Evolutionary conservation across 1,140 invertebrate genomes (phyloP).

Genomic region (Halyomorpha halys): DNA sequence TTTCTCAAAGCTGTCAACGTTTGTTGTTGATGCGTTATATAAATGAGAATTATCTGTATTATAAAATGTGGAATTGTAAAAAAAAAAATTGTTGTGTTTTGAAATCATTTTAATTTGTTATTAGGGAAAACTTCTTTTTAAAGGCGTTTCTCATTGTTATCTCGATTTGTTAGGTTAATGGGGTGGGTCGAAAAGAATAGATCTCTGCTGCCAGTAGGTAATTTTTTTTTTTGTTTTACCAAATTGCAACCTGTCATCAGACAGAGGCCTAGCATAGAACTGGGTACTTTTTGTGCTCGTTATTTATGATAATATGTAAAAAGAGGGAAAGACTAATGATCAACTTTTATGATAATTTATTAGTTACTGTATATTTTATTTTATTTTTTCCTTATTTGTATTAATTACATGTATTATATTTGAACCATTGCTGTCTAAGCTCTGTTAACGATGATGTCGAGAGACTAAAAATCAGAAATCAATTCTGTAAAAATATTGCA

Average conservation of each 20-base stretch:
- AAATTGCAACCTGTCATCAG: conserved; percentile 8
- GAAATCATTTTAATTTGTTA: conserved; percentile 15
- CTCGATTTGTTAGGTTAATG: conserved; percentile 4
- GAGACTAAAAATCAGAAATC: too few species aligned
- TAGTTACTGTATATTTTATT: neutral
- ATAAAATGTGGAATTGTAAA: neutral
- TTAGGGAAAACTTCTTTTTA: conserved; percentile 6
- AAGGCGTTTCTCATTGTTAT: conserved; percentile 12
- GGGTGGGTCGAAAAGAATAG: conserved; percentile 3
- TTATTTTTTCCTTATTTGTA: neutral
- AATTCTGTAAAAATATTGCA: too few species aligned
- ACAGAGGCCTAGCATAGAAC: conserved; percentile 10
- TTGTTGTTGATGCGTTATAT: neutral
- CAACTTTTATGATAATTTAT: neutral
- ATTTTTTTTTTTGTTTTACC: conserved; percentile 15
- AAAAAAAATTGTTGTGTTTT: conserved; percentile 19
- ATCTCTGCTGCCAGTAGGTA: conserved; percentile 12
- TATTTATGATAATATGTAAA: neutral
- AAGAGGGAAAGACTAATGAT: neutral
- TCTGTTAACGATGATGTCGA: neutral
- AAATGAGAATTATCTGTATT: conserved; percentile 1
- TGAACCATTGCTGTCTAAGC: neutral
- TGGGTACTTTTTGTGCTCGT: neutral
- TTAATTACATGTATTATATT: neutral
- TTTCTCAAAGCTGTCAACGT: neutral